These are phyloP conservation scores for Aplysia californica DNA, from an alignment of 1,140 invertebrate genomes.

Conservation along the genomic window DNA sequence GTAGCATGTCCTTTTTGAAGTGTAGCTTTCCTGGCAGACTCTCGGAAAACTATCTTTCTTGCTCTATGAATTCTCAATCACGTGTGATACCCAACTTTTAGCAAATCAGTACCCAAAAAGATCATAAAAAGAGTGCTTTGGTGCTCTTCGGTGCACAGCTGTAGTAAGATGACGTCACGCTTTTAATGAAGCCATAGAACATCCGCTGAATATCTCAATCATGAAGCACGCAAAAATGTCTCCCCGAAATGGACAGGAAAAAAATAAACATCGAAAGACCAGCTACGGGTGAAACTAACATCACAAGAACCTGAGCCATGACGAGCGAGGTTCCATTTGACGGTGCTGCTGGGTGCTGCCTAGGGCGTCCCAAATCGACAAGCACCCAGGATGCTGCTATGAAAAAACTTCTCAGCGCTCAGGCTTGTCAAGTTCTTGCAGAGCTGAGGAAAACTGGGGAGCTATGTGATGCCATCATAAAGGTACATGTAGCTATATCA, in stretches of 20 bases:
- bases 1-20: no score
- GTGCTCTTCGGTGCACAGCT: no score
- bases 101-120: no score
- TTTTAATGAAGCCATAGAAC: no score
- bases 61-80: no score
- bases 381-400: constrained; percentile 19
- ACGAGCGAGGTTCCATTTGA: constrained; percentile 19
- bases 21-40: no score
- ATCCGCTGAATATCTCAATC: no score
- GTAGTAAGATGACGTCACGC: no score
- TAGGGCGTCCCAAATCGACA: constrained; percentile 6
- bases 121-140: no score
- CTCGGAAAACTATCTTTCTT: no score
- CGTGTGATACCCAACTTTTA: no score
- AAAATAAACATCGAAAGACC: neutral
- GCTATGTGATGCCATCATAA: constrained; percentile 86
- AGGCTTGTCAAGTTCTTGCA: constrained; percentile 42
- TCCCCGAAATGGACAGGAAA: neutral
- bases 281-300: constrained; percentile 16
- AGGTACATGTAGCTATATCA: no score
- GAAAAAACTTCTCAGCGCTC: constrained; percentile 39
- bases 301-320: constrained; percentile 9
- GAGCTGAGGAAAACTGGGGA: constrained; percentile 74
- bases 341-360: constrained; percentile 22
- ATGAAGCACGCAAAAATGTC: constrained; percentile 14